Conservation (phyloP, 2,888 invertebrate genomes). For the Agriotes lineatus region DNA sequence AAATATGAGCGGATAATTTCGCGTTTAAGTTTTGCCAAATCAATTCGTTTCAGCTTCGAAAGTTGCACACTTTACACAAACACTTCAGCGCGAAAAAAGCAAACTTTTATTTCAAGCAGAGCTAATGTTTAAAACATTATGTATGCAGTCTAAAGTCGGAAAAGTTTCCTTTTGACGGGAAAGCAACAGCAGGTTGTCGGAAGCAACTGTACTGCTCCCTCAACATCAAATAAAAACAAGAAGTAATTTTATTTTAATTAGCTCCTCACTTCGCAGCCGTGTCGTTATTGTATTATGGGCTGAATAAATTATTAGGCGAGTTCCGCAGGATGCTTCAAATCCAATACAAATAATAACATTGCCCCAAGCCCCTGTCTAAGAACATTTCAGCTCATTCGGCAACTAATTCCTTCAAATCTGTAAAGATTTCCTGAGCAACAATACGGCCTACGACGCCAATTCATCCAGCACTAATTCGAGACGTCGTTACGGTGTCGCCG, state of each 20-base stretch:
- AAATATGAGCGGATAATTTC: slow-evolving; percentile 20
- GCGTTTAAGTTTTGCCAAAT: slow-evolving; percentile 26
- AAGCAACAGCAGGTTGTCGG: slow-evolving; percentile 44
- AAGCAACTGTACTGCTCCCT: slow-evolving; percentile 37
- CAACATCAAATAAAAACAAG: slow-evolving; percentile 38
- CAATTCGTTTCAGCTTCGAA: slow-evolving; percentile 16
- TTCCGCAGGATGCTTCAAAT: neutral
- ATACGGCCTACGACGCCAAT: slow-evolving; percentile 12
- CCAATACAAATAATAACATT: slow-evolving; percentile 15
- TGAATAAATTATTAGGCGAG: slow-evolving; percentile 30
- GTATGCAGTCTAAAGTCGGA: slow-evolving; percentile 44
- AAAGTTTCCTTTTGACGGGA: slow-evolving; percentile 44
- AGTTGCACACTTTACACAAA: slow-evolving; percentile 33
- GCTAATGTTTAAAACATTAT: slow-evolving; percentile 46
- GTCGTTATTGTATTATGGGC: slow-evolving; percentile 26
- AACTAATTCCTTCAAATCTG: slow-evolving; percentile 5
- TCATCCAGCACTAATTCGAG: slow-evolving; percentile 7
- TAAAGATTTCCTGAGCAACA: slow-evolving; percentile 24
- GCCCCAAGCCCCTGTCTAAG: neutral
- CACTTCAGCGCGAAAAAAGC: slow-evolving; percentile 34
- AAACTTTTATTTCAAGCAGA: slow-evolving; percentile 42
- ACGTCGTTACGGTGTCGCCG: slow-evolving; percentile 16
- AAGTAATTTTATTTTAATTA: slow-evolving; percentile 39
- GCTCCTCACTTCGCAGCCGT: slow-evolving; percentile 7
- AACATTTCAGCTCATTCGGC: slow-evolving; percentile 18